These are phyloP conservation scores for Drosophila acutilabella DNA, from an alignment of 2,888 invertebrate genomes.

Conservation along the genomic window DNA sequence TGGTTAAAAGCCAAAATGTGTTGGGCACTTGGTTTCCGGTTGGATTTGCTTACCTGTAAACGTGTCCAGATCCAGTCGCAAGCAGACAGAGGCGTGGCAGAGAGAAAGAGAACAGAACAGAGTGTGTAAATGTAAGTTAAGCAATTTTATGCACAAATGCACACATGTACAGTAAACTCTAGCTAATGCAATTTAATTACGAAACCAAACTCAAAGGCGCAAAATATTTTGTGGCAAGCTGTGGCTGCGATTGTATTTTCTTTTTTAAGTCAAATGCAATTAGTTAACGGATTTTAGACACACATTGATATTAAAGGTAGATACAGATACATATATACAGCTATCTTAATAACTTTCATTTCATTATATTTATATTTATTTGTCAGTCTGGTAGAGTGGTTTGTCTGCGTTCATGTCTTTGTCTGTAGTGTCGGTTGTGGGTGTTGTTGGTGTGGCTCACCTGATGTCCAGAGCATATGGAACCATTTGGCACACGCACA, in stretches of 20 bases:
- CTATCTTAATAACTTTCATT: neutral
- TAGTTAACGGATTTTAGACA: constrained; percentile 76
- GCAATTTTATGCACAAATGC: constrained; percentile 12
- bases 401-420: neutral
- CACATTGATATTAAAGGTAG: constrained; percentile 7
- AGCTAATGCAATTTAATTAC: constrained; percentile 54
- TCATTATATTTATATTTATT: neutral
- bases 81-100: constrained; percentile 36
- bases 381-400: neutral
- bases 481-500: constrained; percentile 85
- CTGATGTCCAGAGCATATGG: constrained; percentile 86
- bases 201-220: constrained; percentile 70
- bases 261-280: constrained; percentile 60
- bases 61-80: constrained; percentile 10
- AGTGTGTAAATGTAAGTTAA: constrained; percentile 54
- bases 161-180: constrained; percentile 29
- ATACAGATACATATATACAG: constrained; percentile 10
- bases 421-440: constrained; percentile 8
- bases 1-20: constrained; percentile 57
- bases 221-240: constrained; percentile 79
- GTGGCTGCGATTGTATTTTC: constrained; percentile 20
- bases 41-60: constrained; percentile 78
- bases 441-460: constrained; percentile 70
- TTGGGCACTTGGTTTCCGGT: constrained; percentile 64
- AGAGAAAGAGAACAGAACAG: constrained; percentile 58